Conservation (phyloP, 1,140 invertebrate genomes). For the Aphelinus atriplicis region DNA sequence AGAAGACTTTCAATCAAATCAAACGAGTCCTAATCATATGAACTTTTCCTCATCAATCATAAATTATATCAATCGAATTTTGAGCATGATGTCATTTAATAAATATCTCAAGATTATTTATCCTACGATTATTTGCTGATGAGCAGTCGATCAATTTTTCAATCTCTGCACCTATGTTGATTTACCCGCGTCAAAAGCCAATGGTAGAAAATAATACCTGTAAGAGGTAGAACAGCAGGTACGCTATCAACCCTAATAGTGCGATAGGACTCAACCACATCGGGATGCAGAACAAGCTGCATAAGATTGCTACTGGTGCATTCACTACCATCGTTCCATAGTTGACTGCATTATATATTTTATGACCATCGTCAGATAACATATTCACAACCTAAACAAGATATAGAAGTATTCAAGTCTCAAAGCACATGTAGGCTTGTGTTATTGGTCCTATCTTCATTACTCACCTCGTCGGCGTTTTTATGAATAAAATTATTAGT, state of each 20-base stretch:
- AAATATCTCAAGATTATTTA: conserved; percentile 38
- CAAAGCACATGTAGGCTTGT: conserved; percentile 10
- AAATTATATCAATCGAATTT: too few relatives aligned
- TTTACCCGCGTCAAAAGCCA: too few relatives aligned
- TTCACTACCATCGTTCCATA: conserved; percentile 72
- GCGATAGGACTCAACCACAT: conserved; percentile 72
- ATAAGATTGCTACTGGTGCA: conserved; percentile 72
- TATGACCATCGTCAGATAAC: conserved; percentile 75
- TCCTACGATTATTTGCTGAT: too few relatives aligned
- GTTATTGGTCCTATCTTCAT: not conserved
- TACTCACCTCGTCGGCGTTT: conserved; percentile 71
- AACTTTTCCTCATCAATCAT: too few relatives aligned
- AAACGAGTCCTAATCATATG: too few relatives aligned
- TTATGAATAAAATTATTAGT: conserved; percentile 69
- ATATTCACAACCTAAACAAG: conserved; percentile 73
- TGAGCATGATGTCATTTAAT: not conserved
- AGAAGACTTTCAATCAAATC: too few relatives aligned
- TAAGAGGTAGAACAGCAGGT: conserved; percentile 73
- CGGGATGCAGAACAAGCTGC: conserved; percentile 70
- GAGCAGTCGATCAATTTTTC: too few relatives aligned
- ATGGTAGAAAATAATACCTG: conserved; percentile 65
- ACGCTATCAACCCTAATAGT: conserved; percentile 71
- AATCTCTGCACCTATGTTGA: too few relatives aligned
- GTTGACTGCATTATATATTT: conserved; percentile 73
- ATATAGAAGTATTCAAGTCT: conserved; percentile 5